A percentile compares a stretch with the other conserved stretches of the same genome.
These are phyloP conservation scores for Cyanoderma ruficeps DNA, from an alignment of 2,113 vertebrate genomes.

Conservation along the genomic window DNA sequence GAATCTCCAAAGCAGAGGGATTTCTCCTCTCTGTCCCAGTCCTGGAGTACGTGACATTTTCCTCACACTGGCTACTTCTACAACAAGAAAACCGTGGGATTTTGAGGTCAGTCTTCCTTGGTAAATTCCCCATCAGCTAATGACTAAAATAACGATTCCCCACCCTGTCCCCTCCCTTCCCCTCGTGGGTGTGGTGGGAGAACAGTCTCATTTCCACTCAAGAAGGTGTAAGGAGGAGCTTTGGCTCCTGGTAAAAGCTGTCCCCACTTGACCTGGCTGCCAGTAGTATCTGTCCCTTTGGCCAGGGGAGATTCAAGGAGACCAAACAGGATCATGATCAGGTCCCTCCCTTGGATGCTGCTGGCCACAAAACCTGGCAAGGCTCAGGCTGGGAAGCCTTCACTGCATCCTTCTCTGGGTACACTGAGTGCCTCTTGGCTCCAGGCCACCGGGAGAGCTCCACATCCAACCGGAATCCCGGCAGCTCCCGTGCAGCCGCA, in stretches of 20 bases:
- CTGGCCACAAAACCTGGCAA: background rate
- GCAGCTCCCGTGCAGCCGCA: background rate
- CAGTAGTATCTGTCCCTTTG: background rate
- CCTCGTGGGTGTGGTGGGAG: slow-evolving; percentile 56
- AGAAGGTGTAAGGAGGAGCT: slow-evolving; percentile 66
- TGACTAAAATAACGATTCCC: slow-evolving; percentile 59
- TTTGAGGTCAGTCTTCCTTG: slow-evolving; percentile 32
- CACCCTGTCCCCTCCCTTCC: slow-evolving; percentile 66
- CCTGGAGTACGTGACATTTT: slow-evolving; percentile 28
- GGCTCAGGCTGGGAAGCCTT: background rate
- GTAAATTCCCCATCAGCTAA: slow-evolving; percentile 57
- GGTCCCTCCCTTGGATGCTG: background rate
- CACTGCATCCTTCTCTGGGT: background rate
- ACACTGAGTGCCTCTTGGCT: background rate
- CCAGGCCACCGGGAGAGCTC: background rate
- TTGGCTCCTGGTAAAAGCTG: slow-evolving; percentile 37
- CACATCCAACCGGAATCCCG: rapidly evolving
- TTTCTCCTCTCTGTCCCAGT: slow-evolving; percentile 20
- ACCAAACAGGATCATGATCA: background rate
- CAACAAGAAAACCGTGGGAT: background rate
- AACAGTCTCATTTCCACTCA: slow-evolving; percentile 57
- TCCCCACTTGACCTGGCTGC: slow-evolving; percentile 44
- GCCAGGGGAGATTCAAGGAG: background rate
- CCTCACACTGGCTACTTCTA: background rate
- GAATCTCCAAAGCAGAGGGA: background rate